Conservation (phyloP, 2,888 invertebrate genomes). For the Synergus itoensis region DNA sequence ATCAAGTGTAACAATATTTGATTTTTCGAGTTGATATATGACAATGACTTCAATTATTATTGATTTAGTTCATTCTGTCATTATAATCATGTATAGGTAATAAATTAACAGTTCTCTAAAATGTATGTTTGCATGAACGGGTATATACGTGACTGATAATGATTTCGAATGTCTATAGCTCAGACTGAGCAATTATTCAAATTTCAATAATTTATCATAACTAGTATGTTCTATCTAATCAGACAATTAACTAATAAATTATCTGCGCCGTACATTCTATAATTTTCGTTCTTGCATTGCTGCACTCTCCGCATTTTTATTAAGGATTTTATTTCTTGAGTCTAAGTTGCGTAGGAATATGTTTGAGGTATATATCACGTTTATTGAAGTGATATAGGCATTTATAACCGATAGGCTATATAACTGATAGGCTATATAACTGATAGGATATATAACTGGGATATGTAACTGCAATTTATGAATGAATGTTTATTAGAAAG, state of each 20-base stretch:
- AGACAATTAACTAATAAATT: constrained; percentile 23
- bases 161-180: not conserved
- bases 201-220: constrained; percentile 4
- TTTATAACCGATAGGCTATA: too few species aligned
- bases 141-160: not conserved
- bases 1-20: too few species aligned
- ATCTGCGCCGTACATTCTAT: not conserved
- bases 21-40: not conserved
- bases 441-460: too few species aligned
- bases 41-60: not conserved
- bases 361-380: not conserved
- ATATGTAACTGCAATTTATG: not conserved
- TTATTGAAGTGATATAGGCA: not conserved
- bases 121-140: not conserved
- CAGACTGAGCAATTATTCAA: not conserved
- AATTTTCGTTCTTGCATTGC: not conserved
- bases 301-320: not conserved
- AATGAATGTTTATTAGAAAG: not conserved
- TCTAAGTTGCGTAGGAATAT: not conserved
- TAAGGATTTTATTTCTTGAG: not conserved
- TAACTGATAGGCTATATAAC: too few species aligned
- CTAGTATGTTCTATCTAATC: not conserved
- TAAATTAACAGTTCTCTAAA: not conserved
- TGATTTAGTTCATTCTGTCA: not conserved
- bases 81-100: not conserved